These are phyloP conservation scores for Bos taurus DNA, from an alignment of 2,113 vertebrate genomes.

Conservation along the genomic window ARS-UCD2.0 NC_037334.1:18772001-18772500, in stretches of 20 bases:
- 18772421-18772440: conserved; percentile 71
- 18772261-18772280: not conserved
- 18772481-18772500: conserved; percentile 27
- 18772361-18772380: not conserved
- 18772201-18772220: not conserved
- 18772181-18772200: not conserved
- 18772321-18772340: accelerated
- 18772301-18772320: not conserved
- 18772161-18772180: not conserved
- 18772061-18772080: not conserved
- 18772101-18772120: not conserved
- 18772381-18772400: not conserved
- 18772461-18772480: conserved; percentile 75
- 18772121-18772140: not conserved
- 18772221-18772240: not conserved
- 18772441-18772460: conserved; percentile 70
- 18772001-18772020: not conserved
- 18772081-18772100: not conserved
- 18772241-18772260: not conserved
- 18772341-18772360: not conserved
- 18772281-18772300: not conserved
- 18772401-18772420: conserved; percentile 69
- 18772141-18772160: accelerated
- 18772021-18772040: not conserved
- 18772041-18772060: not conserved